A percentile compares a stretch with the other conserved stretches of the same genome.
These are phyloP conservation scores for Hydrochoerus hydrochaeris DNA, from an alignment of 2,113 vertebrate species.

Conservation along the genomic window DNA sequence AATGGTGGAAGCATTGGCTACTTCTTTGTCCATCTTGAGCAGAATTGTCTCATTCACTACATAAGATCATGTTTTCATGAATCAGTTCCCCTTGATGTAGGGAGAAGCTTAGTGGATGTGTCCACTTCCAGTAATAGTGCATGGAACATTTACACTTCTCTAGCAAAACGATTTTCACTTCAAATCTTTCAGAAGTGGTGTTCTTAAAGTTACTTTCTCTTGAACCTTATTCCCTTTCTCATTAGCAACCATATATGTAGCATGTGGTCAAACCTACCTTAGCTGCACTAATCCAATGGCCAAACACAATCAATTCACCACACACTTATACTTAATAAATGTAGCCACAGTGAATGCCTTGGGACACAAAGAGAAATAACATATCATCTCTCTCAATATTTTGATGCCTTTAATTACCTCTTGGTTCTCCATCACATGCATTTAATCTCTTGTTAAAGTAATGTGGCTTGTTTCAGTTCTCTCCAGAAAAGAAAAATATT, in stretches of 20 bases:
- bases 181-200: background rate
- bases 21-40: background rate
- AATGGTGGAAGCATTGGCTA: background rate
- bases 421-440: background rate
- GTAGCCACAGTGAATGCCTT: background rate
- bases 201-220: background rate
- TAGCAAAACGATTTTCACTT: background rate
- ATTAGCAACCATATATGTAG: background rate
- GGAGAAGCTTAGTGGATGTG: background rate
- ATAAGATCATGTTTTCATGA: background rate
- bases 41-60: background rate
- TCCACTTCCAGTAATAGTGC: background rate
- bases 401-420: background rate
- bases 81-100: background rate
- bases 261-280: background rate
- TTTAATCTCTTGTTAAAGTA: slow-evolving; percentile 2
- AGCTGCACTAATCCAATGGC: background rate
- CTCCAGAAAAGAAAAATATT: background rate
- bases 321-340: background rate
- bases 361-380: background rate
- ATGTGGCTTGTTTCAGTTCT: slow-evolving; percentile 1
- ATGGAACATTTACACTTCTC: background rate
- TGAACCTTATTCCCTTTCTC: background rate
- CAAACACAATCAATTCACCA: background rate
- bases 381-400: background rate